Evolutionary conservation across 2,888 invertebrate genomes (phyloP).

Genomic region (Dasysyrphus albostriatus): DNA sequence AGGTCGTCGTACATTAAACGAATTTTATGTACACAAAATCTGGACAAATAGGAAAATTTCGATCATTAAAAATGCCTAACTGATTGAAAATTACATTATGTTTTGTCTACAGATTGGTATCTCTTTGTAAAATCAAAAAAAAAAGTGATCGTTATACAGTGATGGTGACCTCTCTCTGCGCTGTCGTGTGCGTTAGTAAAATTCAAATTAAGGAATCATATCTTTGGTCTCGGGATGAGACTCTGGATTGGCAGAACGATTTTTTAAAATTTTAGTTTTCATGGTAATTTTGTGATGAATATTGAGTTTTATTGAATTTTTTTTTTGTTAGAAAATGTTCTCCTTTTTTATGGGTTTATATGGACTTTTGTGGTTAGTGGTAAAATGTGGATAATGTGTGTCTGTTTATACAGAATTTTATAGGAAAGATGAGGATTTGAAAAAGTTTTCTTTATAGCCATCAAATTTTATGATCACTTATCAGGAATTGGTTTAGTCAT

Average conservation of each 20-base stretch:
- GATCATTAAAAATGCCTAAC: slow-evolving; percentile 57
- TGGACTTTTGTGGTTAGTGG: slow-evolving; percentile 14
- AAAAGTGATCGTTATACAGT: slow-evolving; percentile 18
- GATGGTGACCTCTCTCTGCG: background rate
- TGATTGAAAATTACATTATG: slow-evolving; percentile 52
- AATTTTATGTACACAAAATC: background rate
- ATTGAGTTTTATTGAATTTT: slow-evolving; percentile 50
- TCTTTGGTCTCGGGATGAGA: slow-evolving; percentile 20
- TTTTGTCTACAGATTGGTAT: slow-evolving; percentile 43
- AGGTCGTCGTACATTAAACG: slow-evolving; percentile 47
- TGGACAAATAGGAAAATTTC: slow-evolving; percentile 38
- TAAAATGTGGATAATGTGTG: background rate
- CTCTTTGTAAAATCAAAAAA: slow-evolving; percentile 13
- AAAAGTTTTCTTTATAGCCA: background rate
- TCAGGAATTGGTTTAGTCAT: background rate
- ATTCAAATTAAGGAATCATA: slow-evolving; percentile 33
- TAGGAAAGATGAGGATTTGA: background rate
- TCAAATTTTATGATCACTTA: slow-evolving; percentile 15
- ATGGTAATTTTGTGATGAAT: slow-evolving; percentile 44
- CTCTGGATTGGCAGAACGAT: slow-evolving; percentile 56
- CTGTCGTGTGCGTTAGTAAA: background rate
- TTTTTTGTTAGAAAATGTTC: slow-evolving; percentile 35
- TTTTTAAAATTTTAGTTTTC: slow-evolving; percentile 48
- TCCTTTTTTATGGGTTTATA: slow-evolving; percentile 35
- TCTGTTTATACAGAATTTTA: slow-evolving; percentile 1